Evolutionary conservation across 2,113 vertebrate genomes (phyloP).

Genomic region (Aythya baeri): DNA sequence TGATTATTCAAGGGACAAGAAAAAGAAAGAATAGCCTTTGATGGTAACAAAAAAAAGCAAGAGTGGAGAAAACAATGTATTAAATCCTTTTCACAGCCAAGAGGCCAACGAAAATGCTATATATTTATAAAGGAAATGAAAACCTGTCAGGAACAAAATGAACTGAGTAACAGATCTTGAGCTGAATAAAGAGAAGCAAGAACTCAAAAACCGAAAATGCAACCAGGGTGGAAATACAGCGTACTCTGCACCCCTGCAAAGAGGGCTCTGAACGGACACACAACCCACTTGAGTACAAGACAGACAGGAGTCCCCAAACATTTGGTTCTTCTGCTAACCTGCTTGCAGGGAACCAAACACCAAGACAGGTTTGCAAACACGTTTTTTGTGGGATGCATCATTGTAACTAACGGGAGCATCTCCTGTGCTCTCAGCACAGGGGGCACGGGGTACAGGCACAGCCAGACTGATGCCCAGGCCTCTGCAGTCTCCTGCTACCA

Average conservation of each 20-base stretch:
- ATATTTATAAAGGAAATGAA: conserved; percentile 74
- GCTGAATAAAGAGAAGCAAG: conserved; percentile 53
- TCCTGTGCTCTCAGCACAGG: background rate
- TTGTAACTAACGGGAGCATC: background rate
- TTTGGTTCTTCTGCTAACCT: background rate
- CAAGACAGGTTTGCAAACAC: background rate
- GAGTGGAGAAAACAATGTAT: conserved; percentile 63
- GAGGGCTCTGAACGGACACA: background rate
- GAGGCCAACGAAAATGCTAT: conserved; percentile 67
- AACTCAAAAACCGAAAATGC: conserved; percentile 15
- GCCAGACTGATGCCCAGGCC: background rate
- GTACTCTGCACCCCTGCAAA: background rate
- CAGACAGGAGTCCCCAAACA: background rate
- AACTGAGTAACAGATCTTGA: conserved; percentile 58
- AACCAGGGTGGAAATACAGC: background rate
- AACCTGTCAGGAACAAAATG: conserved; percentile 68
- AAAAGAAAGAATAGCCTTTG: conserved; percentile 57
- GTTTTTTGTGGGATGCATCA: background rate
- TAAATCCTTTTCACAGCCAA: conserved; percentile 69
- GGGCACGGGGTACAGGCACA: rapidly evolving
- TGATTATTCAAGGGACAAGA: conserved; percentile 36
- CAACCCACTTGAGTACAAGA: background rate
- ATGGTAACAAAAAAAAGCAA: conserved; percentile 39
- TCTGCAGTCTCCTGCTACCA: background rate
- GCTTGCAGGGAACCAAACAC: background rate